Percentiles rank a stretch among this genome's conserved stretches.
Evolutionary conservation across 2,797 vertebrate genomes (phyloP).

Genomic region (Sebastes wilsoni): DNA sequence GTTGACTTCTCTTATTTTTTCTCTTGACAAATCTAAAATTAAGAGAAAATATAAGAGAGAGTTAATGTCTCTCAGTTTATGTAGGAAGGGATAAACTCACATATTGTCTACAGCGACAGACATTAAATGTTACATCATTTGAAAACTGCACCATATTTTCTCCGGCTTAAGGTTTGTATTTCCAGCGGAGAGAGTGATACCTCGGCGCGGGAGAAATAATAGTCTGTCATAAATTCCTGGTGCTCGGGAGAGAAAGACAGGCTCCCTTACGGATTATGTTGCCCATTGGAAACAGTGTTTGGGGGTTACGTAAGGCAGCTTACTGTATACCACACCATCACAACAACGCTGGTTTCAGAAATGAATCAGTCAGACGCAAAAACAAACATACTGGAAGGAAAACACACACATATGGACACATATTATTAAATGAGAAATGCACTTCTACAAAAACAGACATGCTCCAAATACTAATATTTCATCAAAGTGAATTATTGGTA

Average conservation of each 20-base stretch:
- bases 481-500: neutral
- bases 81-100: neutral
- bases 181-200: neutral
- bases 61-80: neutral
- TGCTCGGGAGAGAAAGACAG: slow-evolving; percentile 8
- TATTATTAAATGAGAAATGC: neutral
- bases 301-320: slow-evolving; percentile 71
- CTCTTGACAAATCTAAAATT: neutral
- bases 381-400: neutral
- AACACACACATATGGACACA: neutral
- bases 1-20: neutral
- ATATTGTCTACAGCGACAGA: neutral
- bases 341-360: slow-evolving; percentile 33
- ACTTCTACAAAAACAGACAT: neutral
- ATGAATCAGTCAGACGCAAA: slow-evolving; percentile 24
- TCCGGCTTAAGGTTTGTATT: neutral
- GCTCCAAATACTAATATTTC: neutral
- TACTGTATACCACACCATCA: slow-evolving; percentile 42
- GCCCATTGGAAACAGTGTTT: slow-evolving; percentile 30
- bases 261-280: slow-evolving; percentile 58
- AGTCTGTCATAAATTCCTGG: slow-evolving; percentile 21
- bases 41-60: neutral
- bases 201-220: slow-evolving; percentile 1
- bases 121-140: neutral
- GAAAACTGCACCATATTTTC: neutral